phyloP scores from a whole-genome alignment of 2,797 vertebrate species.

The Liparis tanakae region DNA sequence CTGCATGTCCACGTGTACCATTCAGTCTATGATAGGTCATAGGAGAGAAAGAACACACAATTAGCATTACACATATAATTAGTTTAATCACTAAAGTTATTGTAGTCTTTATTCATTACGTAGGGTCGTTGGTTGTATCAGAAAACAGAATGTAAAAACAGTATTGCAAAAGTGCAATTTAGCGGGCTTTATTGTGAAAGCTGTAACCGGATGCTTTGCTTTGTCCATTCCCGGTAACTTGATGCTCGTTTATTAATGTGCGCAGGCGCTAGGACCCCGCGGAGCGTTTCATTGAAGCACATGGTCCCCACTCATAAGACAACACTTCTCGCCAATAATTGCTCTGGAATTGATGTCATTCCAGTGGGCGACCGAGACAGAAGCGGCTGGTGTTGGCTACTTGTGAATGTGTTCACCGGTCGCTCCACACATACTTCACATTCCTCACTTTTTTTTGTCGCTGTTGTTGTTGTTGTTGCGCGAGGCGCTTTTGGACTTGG shows the following conservation, averaged over 20 bases:
- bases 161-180: background rate
- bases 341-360: constrained; percentile 62
- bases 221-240: accelerated
- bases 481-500: constrained; percentile 22
- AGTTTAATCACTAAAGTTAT: background rate
- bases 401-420: constrained; percentile 18
- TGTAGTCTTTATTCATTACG: background rate
- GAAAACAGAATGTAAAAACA: background rate
- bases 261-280: constrained; percentile 77
- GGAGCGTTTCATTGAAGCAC: constrained; percentile 66
- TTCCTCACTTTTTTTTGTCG: background rate
- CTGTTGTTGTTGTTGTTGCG: background rate
- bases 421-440: background rate
- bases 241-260: accelerated
- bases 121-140: accelerated
- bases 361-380: constrained; percentile 37
- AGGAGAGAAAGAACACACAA: background rate
- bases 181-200: constrained; percentile 5
- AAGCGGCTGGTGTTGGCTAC: constrained; percentile 1
- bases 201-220: accelerated
- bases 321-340: constrained; percentile 77
- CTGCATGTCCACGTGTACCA: background rate
- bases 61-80: background rate
- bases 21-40: background rate
- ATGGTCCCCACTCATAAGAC: constrained; percentile 75